These are phyloP conservation scores for Amphiprion percula DNA, from an alignment of 2,113 vertebrate species.

Conservation along the genomic window DNA sequence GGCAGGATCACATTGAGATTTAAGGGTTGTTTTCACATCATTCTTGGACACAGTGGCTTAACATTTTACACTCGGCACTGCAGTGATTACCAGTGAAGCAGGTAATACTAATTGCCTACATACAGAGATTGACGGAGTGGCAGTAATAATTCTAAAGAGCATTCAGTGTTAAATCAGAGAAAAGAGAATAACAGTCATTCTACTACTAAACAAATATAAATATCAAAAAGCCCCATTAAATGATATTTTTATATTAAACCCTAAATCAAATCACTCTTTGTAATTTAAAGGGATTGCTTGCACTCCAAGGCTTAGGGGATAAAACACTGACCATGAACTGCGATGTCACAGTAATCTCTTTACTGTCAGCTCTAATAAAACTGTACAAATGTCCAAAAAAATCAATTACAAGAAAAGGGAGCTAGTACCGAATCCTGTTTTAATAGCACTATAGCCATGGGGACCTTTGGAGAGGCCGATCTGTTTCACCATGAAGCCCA, in stretches of 20 bases:
- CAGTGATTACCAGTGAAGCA: conserved; percentile 38
- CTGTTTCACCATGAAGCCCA: conserved; percentile 18
- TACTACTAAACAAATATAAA: conserved; percentile 10
- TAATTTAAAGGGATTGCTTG: not conserved
- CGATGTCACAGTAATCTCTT: not conserved
- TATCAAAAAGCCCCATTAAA: not conserved
- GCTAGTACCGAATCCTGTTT: conserved; percentile 4
- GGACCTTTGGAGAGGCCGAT: conserved; percentile 1
- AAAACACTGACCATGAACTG: not conserved
- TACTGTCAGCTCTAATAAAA: not conserved
- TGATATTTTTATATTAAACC: not conserved
- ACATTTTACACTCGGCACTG: conserved; percentile 41
- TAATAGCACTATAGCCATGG: not conserved
- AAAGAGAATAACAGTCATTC: not conserved
- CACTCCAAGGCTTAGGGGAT: not conserved
- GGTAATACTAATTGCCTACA: conserved; percentile 2
- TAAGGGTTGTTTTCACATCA: conserved; percentile 49
- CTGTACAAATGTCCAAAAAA: not conserved
- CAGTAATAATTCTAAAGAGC: not conserved
- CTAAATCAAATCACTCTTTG: not conserved
- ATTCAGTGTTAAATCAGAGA: not conserved
- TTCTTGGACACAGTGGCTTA: conserved; percentile 49
- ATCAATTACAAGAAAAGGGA: not conserved
- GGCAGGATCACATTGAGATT: conserved; percentile 46
- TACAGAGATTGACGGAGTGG: not conserved